Percentiles rank a stretch among this genome's conserved stretches.
Evolutionary conservation across 2,888 invertebrate genomes (phyloP).

Genomic region (Drosophila paramelanica): DNA sequence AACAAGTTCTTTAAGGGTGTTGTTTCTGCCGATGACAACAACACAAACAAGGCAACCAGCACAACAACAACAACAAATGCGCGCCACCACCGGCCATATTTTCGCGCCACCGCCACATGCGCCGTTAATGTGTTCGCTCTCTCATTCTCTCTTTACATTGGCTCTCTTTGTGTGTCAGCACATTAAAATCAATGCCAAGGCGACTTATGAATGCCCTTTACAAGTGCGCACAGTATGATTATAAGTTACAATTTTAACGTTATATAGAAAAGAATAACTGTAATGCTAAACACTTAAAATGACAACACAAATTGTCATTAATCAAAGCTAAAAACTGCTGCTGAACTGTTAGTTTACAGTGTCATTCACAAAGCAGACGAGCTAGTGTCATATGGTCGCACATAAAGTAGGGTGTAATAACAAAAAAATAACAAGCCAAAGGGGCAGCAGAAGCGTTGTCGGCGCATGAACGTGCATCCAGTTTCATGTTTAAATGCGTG

Average conservation of each 20-base stretch:
- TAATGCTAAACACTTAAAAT: background rate
- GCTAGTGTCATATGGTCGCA: constrained; percentile 13
- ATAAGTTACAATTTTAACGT: background rate
- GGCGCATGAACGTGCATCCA: constrained; percentile 68
- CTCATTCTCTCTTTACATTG: constrained; percentile 20
- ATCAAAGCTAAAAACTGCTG: background rate
- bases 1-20: constrained; percentile 78
- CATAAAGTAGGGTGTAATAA: constrained; percentile 27
- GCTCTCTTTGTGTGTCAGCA: constrained; percentile 43
- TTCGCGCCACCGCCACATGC: constrained; percentile 80
- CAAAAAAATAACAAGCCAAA: constrained; percentile 51
- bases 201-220: constrained; percentile 34
- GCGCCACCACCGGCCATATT: constrained; percentile 67
- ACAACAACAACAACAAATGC: constrained; percentile 36
- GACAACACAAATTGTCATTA: background rate
- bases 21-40: constrained; percentile 44
- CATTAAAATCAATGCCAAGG: background rate
- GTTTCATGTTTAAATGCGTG: constrained; percentile 74
- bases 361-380: background rate
- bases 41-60: constrained; percentile 21
- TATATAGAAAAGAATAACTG: background rate
- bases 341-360: background rate
- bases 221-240: background rate
- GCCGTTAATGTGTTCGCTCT: constrained; percentile 62
- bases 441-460: constrained; percentile 64